Base-by-base conservation (phyloP, 2,888 invertebrate genomes). In the Odontocerum albicorne region DNA sequence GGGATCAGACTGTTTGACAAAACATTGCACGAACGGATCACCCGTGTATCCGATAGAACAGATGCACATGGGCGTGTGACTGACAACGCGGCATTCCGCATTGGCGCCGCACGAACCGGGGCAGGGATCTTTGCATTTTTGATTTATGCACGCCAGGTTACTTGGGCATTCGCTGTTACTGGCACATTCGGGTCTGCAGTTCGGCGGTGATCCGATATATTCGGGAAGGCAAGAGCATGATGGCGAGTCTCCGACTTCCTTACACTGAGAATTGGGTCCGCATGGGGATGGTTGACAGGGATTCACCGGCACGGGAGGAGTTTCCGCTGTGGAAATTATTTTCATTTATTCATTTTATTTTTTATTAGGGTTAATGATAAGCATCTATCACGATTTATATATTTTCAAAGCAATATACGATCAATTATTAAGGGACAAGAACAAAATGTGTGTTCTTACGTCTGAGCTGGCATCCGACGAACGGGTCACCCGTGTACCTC, bases 81-180 rank as follows among this genome's bases (percentile, higher is more conserved):
- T 88, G 31, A 87, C 82, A 2, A 88, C 88, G 21, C 84, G 77
- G 66, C 91, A 92, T 65, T 86, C 79, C 8, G 90, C 85, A 66
- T 84, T 81, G 0, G 72, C 66, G 2, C 87, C 89, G 66, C 90
- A 90, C 13, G 84, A 84, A 55, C 84, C 82, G 2, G 79, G 73
- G 67, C 90, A 90, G 13, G 90, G 90, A 68, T 90, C 86, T 55
- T 72, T 73, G 66, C 90, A 90, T 73, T 86, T 88, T 64, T 80
- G 82, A 65, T 85, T 85, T 31, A 87, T 82, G 65, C 88, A 88
- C 12, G 88, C 85, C 66, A 82, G 73, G 64, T 85, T 74, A 62
- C 76, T 80, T 0, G 81, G 63, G 66, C 90, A 90, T 72, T 89
- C 87, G 52, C 84, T 82, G 66, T 87, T 89, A 59, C 84, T 81